Base-by-base conservation (phyloP, 2,797 vertebrate genomes). In the Pseudocheirus occidentalis region DNA sequence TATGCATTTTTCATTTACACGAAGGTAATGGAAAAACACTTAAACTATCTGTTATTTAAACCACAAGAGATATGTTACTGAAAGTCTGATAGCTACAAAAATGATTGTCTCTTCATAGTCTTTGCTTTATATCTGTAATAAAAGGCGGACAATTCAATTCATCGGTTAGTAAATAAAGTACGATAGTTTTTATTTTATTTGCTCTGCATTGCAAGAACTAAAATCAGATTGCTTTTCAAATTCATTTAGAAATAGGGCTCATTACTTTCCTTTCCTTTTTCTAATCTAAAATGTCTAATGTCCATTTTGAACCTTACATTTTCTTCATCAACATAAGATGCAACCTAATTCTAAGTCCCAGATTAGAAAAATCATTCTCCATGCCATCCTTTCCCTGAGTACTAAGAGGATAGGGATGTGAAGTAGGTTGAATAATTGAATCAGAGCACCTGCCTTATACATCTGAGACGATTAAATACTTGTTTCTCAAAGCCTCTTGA, bases 61-160 rank as follows among this genome's bases (percentile, higher is more conserved):
- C 99, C 99, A 99, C 99, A 98, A 99, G 99, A 99, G 99, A 99
- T 99, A 99, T 99, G 99, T 98, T 99, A 98, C 99, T 99, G 99
- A 98, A 98, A 99, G 98, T 99, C 99, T 99, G 99, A 99, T 99
- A 99, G 99, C 98, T 98, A 97, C 99, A 99, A 99, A 99, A 99
- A 99, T 99, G 99, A 99, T 99, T 99, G 99, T 99, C 99, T 99
- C 99, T 99, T 99, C 99, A 99, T 99, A 99, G 99, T 99, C 99
- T 99, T 99, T 99, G 99, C 99, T 99, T 99, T 99, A 98, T 98
- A 98, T 99, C 98, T 97, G 99, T 99, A 99, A 99, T 99, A 99
- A 99, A 99, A 99, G 98, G 99, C 97, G 98, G 99, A 99, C 99
- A 99, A 98, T 98, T 99, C 99, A 99, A 99, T 99, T 99, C 99